Conservation (phyloP, 2,888 invertebrate species). For the Rotaria macrura region DNA sequence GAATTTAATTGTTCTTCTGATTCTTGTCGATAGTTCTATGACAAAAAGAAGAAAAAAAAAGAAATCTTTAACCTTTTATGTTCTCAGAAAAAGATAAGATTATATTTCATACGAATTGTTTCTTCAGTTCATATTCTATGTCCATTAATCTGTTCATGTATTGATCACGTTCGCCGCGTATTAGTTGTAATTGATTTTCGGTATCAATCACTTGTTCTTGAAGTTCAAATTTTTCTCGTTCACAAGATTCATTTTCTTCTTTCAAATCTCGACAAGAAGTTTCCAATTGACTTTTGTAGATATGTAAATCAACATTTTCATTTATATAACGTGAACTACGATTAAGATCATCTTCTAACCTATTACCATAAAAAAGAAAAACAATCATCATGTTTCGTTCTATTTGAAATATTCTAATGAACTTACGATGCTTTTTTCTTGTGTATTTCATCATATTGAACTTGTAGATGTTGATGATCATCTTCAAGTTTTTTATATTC, state of each 20-base stretch:
- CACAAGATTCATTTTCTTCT: not conserved
- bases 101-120: not conserved
- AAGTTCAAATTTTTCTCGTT: not conserved
- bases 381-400: not conserved
- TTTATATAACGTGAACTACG: not conserved
- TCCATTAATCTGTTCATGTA: not conserved
- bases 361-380: not conserved
- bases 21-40: not conserved
- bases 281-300: not conserved
- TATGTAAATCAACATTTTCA: not conserved
- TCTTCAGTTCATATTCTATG: not conserved
- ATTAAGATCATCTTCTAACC: not conserved
- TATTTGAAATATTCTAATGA: not conserved
- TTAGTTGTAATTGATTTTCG: not conserved
- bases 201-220: not conserved
- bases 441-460: not conserved
- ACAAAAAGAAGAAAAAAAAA: too few relatives aligned
- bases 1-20: not conserved
- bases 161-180: not conserved
- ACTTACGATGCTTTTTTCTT: not conserved
- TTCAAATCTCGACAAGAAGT: not conserved
- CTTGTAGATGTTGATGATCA: not conserved
- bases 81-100: not conserved
- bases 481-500: conserved; percentile 7
- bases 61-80: too few relatives aligned